These are phyloP conservation scores for Dyspetes luteomarginatus DNA, from an alignment of 2,888 invertebrate genomes.

Conservation along the genomic window DNA sequence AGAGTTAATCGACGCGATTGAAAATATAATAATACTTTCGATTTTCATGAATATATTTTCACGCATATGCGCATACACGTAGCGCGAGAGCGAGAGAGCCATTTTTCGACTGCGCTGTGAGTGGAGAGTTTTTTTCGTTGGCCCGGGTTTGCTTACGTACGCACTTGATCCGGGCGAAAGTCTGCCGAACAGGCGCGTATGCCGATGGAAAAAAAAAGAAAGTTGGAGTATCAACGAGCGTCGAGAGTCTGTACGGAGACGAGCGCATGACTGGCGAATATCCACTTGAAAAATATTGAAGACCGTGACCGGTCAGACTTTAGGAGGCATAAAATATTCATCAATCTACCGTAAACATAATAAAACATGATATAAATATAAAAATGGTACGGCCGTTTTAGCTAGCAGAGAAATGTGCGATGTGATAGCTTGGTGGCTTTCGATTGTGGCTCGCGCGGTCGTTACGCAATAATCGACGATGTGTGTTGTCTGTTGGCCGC, in stretches of 20 bases:
- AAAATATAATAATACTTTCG: constrained; percentile 2
- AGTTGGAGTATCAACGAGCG: not conserved
- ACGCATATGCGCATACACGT: not conserved
- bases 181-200: constrained; percentile 32
- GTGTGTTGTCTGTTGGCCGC: constrained; percentile 33
- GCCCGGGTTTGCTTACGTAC: constrained; percentile 30
- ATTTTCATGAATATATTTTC: not conserved
- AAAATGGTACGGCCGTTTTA: constrained; percentile 16
- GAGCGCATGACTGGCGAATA: constrained; percentile 7
- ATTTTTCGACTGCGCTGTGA: constrained; percentile 6
- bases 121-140: not conserved
- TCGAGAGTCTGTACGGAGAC: constrained; percentile 9
- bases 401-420: constrained; percentile 37
- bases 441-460: constrained; percentile 21
- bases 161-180: constrained; percentile 63
- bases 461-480: constrained; percentile 67
- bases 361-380: constrained; percentile 11
- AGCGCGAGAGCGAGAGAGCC: not conserved
- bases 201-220: constrained; percentile 48
- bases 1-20: constrained; percentile 30
- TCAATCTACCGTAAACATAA: not conserved
- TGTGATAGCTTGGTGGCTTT: constrained; percentile 60
- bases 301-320: not conserved
- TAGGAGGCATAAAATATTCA: not conserved
- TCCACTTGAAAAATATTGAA: constrained; percentile 26